These are phyloP conservation scores for Drosophila conformis DNA, from an alignment of 2,888 invertebrate species.

Conservation along the genomic window DNA sequence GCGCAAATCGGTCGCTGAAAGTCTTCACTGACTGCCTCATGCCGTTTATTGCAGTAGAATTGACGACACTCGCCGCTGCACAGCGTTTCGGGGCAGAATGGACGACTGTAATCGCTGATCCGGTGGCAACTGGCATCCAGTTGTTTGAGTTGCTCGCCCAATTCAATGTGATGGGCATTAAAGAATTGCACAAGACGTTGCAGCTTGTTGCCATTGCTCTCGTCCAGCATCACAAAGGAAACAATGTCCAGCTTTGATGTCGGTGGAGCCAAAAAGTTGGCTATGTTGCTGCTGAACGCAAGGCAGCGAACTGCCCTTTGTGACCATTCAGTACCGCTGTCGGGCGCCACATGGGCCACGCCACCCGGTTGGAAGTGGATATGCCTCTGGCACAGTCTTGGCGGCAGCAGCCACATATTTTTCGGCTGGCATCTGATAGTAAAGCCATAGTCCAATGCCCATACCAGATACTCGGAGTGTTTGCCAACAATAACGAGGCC, in stretches of 20 bases:
- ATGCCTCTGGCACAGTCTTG: neutral
- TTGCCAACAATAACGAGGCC: conserved; percentile 26
- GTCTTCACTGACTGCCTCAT: conserved; percentile 27
- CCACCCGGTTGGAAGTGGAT: conserved; percentile 26
- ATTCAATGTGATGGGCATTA: conserved; percentile 30
- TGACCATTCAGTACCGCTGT: conserved; percentile 32
- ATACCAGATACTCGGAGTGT: conserved; percentile 42
- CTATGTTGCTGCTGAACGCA: conserved; percentile 31
- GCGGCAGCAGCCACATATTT: conserved; percentile 54
- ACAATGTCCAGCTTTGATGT: neutral
- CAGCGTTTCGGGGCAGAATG: conserved; percentile 30
- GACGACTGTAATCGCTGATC: neutral
- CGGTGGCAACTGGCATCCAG: conserved; percentile 19
- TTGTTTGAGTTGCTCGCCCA: conserved; percentile 10
- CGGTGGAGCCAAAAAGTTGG: conserved; percentile 30
- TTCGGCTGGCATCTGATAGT: conserved; percentile 23
- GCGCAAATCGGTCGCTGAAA: neutral
- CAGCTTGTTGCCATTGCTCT: conserved; percentile 30
- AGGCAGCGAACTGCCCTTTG: conserved; percentile 10
- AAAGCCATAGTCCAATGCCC: conserved; percentile 60
- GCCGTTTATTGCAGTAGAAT: conserved; percentile 40
- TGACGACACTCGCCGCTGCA: conserved; percentile 37
- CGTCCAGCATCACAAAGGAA: conserved; percentile 49
- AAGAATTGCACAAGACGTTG: conserved; percentile 43
- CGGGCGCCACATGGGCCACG: conserved; percentile 25